Evolutionary conservation across 2,113 vertebrate genomes (phyloP), one percentile per base, ranked within the genome.

Genomic region (Ictidomys tridecemlineatus): DNA sequence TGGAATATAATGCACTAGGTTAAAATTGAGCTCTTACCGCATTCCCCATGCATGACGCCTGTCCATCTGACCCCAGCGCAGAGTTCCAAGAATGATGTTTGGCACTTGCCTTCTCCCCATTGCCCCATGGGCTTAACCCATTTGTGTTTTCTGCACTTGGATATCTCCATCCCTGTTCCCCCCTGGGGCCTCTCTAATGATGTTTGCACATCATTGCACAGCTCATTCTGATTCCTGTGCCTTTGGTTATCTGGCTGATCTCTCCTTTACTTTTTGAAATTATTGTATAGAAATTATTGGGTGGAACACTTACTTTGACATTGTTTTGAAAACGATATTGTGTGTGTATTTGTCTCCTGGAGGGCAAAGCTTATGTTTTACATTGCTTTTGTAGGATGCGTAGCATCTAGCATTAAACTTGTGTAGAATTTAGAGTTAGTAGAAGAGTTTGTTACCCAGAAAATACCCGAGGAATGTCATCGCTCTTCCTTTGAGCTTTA

Each of bases 351-450:
- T 53, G 28, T 78, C 93, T 91, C 93, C 84, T 30, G 45, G 39
- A 58, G 85, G 61, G 69, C 78, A 70, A 85, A 85, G n/a, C 42
- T 70, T 70, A 10, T 30, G 56, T 63, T 76, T 93, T 32, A 32
- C 30, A 4, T 88, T 67, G 45, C 45, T 96, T 78, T 88, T 70
- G 5, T 51, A 14, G n/a, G 51, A 83, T 18, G 17, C n/a, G 39
- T 65, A 73, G 45, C 28, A 24, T 45, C 74, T 56, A 90, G 34
- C 58, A 51, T 80, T 95, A 91, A 69, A 79, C 45, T 89, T 26
- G 14, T 28, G 20, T 56, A 93, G 83, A 37, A 39, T 95, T 89
- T 84, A 67, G 85, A 74, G 24, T 87, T 65, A 87, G 92, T 72
- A 20, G 10, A 67, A 65, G 87, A 85, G 45, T 84, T 74, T 9